Percentiles rank a stretch among this genome's conserved stretches.
These are phyloP conservation scores for Drosophila ironensis DNA, from an alignment of 1,140 invertebrate genomes.

Conservation along the genomic window DNA sequence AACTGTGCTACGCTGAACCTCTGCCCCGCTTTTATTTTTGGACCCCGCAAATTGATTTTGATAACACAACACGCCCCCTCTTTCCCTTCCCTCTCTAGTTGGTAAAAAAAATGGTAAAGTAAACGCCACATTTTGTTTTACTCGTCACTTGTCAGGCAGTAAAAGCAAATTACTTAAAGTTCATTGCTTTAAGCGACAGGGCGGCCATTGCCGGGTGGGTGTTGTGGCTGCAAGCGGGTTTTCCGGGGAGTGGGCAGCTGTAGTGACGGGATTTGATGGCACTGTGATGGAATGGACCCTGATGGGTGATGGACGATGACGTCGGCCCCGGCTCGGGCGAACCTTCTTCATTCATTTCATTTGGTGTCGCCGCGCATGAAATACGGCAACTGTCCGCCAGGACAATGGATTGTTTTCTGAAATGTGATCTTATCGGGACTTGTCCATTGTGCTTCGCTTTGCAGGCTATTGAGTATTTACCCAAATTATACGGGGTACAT, in stretches of 20 bases:
- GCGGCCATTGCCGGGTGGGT: background rate
- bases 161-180: conserved; percentile 79
- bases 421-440: conserved; percentile 19
- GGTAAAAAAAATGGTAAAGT: conserved; percentile 44
- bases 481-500: background rate
- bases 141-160: conserved; percentile 72
- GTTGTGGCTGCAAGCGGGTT: background rate
- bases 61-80: conserved; percentile 35
- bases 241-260: background rate
- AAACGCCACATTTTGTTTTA: conserved; percentile 65
- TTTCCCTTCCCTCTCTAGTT: background rate
- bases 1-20: conserved; percentile 11
- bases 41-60: conserved; percentile 68
- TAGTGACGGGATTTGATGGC: conserved; percentile 34
- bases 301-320: conserved; percentile 55
- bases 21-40: background rate
- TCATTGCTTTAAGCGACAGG: conserved; percentile 73
- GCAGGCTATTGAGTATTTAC: background rate
- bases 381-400: background rate
- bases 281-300: conserved; percentile 35
- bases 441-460: conserved; percentile 12
- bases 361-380: conserved; percentile 28
- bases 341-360: conserved; percentile 58
- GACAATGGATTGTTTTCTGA: conserved; percentile 14
- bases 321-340: conserved; percentile 18